Evolutionary conservation across 2,797 vertebrate species (phyloP), one percentile per base, ranked within the genome.

Genomic region (Phaenicophaeus curvirostris): DNA sequence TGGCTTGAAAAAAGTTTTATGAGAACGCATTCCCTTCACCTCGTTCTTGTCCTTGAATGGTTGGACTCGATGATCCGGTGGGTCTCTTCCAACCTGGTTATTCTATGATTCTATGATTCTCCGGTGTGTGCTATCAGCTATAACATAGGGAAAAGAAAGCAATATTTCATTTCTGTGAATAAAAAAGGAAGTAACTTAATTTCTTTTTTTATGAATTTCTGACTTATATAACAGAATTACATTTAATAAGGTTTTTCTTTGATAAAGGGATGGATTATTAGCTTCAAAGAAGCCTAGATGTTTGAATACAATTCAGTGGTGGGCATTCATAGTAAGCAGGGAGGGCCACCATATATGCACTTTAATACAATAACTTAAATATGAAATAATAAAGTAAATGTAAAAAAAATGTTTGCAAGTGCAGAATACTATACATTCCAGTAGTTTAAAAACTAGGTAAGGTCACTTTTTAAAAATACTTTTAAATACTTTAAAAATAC

Each of bases 121-220:
- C 37, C 55, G 2, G 0, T 35, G 9, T 68, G 9, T 1, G 0
- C 77, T 87, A 76, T 59, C 57, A 67, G 15, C 17, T 72, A 2
- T 59, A 48, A 39, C 13, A 16, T n/a, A 42, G 83, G 15, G 51
- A 57, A 75, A 71, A 77, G 3, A 41, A 46, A 84, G 46, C 31
- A 55, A 21, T 58, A 50, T 78, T 48, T 50, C 5, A 65, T 54
- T 24, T 54, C 55, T 58, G 6, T 44, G 44, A 65, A 46, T 66
- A 46, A 55, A 74, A 85, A 53, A 18, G 4, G 33, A 75, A 78
- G 6, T 68, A 73, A 51, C 6, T 86, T 72, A 44, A 85, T 72
- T 79, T 8, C 3, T 8, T 75, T 75, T 75, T 67, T 78, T 72
- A 4, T 57, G 28, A 61, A 44, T 78, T 89, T 82, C 44, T 82